Evolutionary conservation across 2,797 vertebrate species (phyloP).

Genomic region (Spinibarbus caldwelli): DNA sequence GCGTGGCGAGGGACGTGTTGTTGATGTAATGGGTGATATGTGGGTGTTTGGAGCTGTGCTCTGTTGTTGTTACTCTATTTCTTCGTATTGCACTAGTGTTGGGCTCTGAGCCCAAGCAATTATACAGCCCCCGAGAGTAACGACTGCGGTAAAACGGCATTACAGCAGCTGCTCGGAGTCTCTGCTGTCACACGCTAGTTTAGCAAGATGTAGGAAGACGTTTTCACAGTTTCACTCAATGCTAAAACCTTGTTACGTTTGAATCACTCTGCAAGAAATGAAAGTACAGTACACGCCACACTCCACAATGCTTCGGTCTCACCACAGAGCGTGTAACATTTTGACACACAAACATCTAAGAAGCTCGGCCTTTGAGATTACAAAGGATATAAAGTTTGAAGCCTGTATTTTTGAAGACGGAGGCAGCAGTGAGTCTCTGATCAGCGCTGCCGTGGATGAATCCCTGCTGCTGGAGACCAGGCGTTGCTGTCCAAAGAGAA

Average conservation of each 20-base stretch:
- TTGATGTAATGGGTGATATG: conserved; percentile 58
- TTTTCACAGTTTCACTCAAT: not conserved
- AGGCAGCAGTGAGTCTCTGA: conserved; percentile 38
- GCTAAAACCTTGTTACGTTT: conserved; percentile 5
- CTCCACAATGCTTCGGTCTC: not conserved
- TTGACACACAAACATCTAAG: conserved; percentile 15
- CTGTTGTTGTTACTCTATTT: conserved; percentile 25
- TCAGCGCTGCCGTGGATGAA: conserved; percentile 26
- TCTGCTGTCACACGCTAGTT: conserved; percentile 49
- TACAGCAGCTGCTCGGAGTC: conserved; percentile 68
- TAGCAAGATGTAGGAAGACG: not conserved
- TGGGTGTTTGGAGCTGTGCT: conserved; percentile 48
- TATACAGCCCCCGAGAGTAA: conserved; percentile 7
- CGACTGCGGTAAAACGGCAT: conserved; percentile 50
- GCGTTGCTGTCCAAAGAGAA: conserved; percentile 47
- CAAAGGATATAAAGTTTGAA: conserved; percentile 15
- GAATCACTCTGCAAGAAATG: not conserved
- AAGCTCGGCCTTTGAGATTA: conserved; percentile 7
- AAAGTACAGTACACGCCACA: not conserved
- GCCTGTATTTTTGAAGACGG: conserved; percentile 1
- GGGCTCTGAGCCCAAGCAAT: conserved; percentile 62
- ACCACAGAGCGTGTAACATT: conserved; percentile 4
- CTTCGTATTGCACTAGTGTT: conserved; percentile 41
- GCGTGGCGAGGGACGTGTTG: conserved; percentile 33
- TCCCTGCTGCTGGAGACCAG: conserved; percentile 2